A percentile compares a stretch with the other conserved stretches of the same genome.
These are phyloP conservation scores for Agrypnus murinus DNA, from an alignment of 2,888 invertebrate species.

Conservation along the genomic window DNA sequence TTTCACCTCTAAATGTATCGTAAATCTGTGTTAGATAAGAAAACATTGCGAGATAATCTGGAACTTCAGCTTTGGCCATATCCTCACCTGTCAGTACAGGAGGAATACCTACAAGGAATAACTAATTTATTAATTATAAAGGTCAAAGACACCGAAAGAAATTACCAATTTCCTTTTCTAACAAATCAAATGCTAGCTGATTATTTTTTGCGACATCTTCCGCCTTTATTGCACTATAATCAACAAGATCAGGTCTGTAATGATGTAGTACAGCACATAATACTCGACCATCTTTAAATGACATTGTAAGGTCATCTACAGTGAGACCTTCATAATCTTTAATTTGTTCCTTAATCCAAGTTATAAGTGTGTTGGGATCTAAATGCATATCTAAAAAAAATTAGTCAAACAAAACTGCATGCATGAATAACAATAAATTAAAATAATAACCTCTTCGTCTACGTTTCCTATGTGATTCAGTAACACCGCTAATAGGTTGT, in stretches of 20 bases:
- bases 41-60: constrained; percentile 84
- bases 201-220: constrained; percentile 81
- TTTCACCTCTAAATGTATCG: constrained; percentile 92
- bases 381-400: constrained; percentile 78
- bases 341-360: constrained; percentile 86
- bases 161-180: constrained; percentile 88
- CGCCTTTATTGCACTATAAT: constrained; percentile 79
- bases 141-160: constrained; percentile 49
- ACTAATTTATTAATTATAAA: constrained; percentile 31
- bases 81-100: constrained; percentile 86
- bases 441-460: constrained; percentile 74
- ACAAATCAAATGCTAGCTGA: constrained; percentile 88
- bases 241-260: constrained; percentile 93
- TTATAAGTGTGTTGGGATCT: constrained; percentile 83
- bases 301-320: constrained; percentile 80
- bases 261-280: constrained; percentile 86
- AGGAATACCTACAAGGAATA: constrained; percentile 72
- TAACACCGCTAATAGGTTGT: constrained; percentile 27
- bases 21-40: constrained; percentile 92
- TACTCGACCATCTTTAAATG: constrained; percentile 80
- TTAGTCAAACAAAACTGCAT: constrained; percentile 32
- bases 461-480: constrained; percentile 75
- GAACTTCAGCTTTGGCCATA: constrained; percentile 80
- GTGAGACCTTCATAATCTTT: constrained; percentile 76
- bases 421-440: constrained; percentile 34